A percentile compares a stretch with the other conserved stretches of the same genome.
Conservation (phyloP, 1,140 invertebrate genomes). For the Ruditapes philippinarum region DNA sequence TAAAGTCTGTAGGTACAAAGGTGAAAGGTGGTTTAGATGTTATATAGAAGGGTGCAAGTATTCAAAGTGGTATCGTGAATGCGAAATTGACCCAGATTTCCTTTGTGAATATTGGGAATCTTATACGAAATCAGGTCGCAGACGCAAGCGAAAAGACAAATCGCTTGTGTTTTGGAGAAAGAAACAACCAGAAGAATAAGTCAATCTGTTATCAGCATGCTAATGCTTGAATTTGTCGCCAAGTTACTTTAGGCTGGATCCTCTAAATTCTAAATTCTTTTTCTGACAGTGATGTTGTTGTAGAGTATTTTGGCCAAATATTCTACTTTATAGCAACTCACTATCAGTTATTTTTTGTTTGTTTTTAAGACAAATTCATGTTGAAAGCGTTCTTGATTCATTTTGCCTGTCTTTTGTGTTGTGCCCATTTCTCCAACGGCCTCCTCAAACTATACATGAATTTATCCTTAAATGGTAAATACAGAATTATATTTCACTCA, state of each 20-base stretch:
- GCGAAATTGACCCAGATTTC: not conserved
- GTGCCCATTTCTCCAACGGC: not conserved
- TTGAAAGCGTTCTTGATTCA: not conserved
- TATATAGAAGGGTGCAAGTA: not conserved
- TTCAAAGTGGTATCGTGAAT: not conserved
- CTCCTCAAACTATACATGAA: conserved; percentile 8
- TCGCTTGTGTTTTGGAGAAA: conserved; percentile 1
- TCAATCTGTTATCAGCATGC: not conserved
- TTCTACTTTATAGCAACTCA: not conserved
- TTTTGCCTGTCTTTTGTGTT: not conserved
- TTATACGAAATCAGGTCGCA: not conserved
- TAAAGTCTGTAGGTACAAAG: not conserved
- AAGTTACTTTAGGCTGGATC: not conserved
- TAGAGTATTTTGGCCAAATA: not conserved
- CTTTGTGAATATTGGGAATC: not conserved
- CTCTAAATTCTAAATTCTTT: not conserved
- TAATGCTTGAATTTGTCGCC: not conserved
- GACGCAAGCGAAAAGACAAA: not conserved
- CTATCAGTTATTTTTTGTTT: conserved; percentile 7
- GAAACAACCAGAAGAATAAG: not conserved
- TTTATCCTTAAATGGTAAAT: not conserved
- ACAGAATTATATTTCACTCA: not conserved
- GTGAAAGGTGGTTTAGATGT: conserved; percentile 3
- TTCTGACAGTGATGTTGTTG: conserved; percentile 6
- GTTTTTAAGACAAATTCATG: not conserved